phyloP scores from a whole-genome alignment of 2,797 vertebrate genomes.

The Takifugu ocellatus region DNA sequence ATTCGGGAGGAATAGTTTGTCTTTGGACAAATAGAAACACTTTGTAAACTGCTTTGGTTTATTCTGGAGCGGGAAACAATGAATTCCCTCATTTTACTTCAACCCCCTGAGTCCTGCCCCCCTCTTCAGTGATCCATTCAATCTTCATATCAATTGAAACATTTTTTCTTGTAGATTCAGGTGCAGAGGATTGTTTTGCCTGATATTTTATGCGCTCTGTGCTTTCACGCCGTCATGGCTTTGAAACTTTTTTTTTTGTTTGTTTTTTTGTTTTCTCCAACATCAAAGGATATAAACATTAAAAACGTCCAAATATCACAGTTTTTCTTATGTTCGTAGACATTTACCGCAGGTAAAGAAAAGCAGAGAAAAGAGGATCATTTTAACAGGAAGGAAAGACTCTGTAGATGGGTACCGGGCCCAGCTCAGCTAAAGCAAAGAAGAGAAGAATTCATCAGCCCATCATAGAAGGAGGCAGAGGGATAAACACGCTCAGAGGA shows the following conservation, averaged over 20 bases:
- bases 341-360: no score
- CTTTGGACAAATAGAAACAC: constrained; percentile 38
- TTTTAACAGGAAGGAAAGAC: no score
- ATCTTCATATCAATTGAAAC: constrained; percentile 8
- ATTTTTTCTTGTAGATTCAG: constrained; percentile 8
- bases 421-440: no score
- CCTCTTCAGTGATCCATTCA: not conserved
- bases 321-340: no score
- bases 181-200: constrained; percentile 4
- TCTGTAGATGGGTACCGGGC: no score
- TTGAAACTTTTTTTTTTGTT: constrained; percentile 3
- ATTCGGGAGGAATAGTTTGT: constrained; percentile 56
- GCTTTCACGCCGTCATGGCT: constrained; percentile 18
- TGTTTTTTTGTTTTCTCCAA: constrained; percentile 5
- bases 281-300: not conserved
- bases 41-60: constrained; percentile 25
- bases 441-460: no score
- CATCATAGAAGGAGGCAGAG: no score
- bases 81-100: constrained; percentile 12
- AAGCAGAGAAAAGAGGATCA: no score
- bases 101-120: constrained; percentile 17
- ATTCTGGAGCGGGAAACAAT: constrained; percentile 39
- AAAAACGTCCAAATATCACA: no score
- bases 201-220: not conserved
- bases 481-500: no score